These are phyloP conservation scores for Aptenodytes forsteri DNA, from an alignment of 2,113 vertebrate genomes.

Conservation along the genomic window DNA sequence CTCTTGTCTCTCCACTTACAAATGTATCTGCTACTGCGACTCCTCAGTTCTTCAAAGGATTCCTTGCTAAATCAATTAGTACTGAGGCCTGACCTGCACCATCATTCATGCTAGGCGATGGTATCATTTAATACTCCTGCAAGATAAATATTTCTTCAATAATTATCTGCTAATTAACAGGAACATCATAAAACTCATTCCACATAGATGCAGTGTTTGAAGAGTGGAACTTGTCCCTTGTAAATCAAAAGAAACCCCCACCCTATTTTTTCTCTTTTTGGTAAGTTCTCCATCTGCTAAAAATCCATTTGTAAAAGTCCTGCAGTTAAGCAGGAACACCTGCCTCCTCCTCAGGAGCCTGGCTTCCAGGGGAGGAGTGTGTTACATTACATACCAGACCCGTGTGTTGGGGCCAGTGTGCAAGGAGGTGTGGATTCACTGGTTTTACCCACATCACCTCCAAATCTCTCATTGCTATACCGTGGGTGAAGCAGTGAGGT, in stretches of 20 bases:
- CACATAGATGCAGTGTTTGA: not conserved
- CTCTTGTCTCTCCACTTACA: not conserved
- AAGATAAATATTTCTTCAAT: not conserved
- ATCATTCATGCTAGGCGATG: not conserved
- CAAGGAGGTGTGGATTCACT: not conserved
- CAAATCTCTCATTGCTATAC: not conserved
- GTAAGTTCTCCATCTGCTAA: not conserved
- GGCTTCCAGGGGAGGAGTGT: not conserved
- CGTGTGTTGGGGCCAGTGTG: not conserved
- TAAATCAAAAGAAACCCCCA: not conserved
- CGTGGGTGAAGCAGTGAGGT: not conserved
- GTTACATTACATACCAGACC: not conserved
- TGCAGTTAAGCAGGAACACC: not conserved
- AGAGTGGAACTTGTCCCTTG: not conserved
- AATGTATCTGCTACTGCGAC: not conserved
- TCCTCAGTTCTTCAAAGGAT: not conserved
- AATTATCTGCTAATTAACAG: not conserved
- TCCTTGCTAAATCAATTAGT: not conserved
- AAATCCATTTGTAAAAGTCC: not conserved
- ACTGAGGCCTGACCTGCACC: not conserved
- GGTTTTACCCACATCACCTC: not conserved
- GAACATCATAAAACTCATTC: not conserved
- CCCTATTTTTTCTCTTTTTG: not conserved
- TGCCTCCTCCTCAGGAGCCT: not conserved
- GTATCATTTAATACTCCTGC: not conserved